Evolutionary conservation across 2,113 vertebrate genomes (phyloP).

Genomic region (Microtus pennsylvanicus): DNA sequence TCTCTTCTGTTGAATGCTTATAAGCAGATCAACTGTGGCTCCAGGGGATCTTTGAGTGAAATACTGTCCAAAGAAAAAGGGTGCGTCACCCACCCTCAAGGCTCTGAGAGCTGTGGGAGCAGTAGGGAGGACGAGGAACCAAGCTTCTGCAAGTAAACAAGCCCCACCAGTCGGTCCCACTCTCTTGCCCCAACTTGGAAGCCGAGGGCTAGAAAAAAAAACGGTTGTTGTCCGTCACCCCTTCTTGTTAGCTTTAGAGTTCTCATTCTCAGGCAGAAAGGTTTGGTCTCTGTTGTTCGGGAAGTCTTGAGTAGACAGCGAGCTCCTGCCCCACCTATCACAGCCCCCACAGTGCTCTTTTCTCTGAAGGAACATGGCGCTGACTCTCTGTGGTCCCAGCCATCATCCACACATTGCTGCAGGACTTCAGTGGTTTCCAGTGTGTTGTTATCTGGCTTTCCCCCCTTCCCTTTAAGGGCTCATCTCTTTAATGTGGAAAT

Average conservation of each 20-base stretch:
- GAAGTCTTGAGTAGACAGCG: neutral
- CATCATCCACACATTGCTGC: neutral
- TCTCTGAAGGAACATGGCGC: neutral
- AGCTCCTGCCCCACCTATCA: neutral
- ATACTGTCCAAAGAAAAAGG: neutral
- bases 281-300: neutral
- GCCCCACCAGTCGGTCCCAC: too few species aligned
- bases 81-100: neutral
- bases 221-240: too few species aligned
- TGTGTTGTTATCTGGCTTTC: slow-evolving; percentile 1
- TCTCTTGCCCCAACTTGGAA: neutral
- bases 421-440: slow-evolving; percentile 9
- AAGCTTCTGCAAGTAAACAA: neutral
- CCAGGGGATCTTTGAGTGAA: neutral
- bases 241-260: neutral
- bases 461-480: neutral
- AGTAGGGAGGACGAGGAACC: neutral
- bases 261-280: neutral
- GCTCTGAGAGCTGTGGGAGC: neutral
- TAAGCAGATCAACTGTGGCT: neutral
- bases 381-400: neutral
- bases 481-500: slow-evolving; percentile 27
- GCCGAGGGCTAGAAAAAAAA: neutral
- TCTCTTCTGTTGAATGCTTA: neutral
- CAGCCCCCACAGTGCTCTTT: neutral